Base-by-base conservation (phyloP, 2,113 vertebrate species). In the Dicentrarchus labrax region DNA sequence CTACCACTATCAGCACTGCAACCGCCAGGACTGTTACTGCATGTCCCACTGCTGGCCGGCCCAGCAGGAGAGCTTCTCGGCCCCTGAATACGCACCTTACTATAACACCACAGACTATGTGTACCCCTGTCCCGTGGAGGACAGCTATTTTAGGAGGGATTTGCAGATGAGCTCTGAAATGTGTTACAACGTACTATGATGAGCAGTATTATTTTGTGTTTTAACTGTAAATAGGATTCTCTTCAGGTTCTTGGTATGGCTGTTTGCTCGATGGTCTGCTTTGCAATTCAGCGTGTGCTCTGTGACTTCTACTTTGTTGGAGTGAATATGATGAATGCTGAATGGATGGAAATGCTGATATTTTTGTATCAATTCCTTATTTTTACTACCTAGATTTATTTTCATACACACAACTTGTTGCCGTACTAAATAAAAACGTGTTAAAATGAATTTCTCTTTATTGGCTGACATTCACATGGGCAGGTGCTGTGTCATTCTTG, bases 141-240 rank as follows among this genome's bases (percentile, higher is more conserved):
- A 96, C 0, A 95, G 93, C 73, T 96, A 95, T 87, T 97, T 93
- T 56, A 95, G 89, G 74, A 95, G 94, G 84, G 97, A 97, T 72
- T 80, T 95, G 62, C 91, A 79, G 6, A 84, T 84, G 72, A 83
- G 73, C 90, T 95, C 96, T 3, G 97, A 98, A 45, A 86, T 93
- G 86, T 98, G 96, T 90, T 98, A 97, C 80, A 91, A 92, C 41
- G 67, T 86, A 1, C 95, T 96, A 94, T 99, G 96, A 94, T 91
- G 68, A 24, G 51, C 67, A 71, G 72, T 79, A 59, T 72, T 86
- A 77, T 60, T 64, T 61, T 86, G 66, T 61, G 7, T 36, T 21
- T 9, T n/a, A 22, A 38, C 8, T 92, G 89, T 90, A 83, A 85
- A 91, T 89, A 83, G 8, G 5, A 76, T 69, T 47, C 8, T 24